phyloP scores from a whole-genome alignment of 2,888 invertebrate genomes.

The Parnassius orleans region DNA sequence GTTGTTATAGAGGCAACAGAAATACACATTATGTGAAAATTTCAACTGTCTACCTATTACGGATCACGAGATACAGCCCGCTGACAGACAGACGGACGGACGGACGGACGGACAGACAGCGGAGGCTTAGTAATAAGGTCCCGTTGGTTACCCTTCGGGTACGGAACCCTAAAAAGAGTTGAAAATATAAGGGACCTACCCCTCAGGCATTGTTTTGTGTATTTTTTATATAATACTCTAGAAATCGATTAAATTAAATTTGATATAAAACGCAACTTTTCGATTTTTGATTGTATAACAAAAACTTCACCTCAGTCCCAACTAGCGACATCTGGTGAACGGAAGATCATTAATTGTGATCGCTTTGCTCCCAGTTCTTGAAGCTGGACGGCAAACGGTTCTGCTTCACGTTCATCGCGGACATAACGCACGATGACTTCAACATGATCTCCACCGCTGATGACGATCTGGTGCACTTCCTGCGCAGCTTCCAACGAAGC shows the following conservation, averaged over 20 bases:
- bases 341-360: constrained; percentile 1
- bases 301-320: background rate
- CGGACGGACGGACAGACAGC: too few species aligned
- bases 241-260: background rate
- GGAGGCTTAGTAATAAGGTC: too few species aligned
- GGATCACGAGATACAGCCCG: too few species aligned
- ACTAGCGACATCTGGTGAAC: background rate
- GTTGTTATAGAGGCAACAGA: too few species aligned
- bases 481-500: constrained; percentile 87
- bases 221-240: background rate
- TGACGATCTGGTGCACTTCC: constrained; percentile 83
- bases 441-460: constrained; percentile 88
- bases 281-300: too few species aligned
- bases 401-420: constrained; percentile 91
- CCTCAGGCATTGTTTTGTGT: background rate
- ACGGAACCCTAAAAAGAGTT: background rate
- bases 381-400: constrained; percentile 81
- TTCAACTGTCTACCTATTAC: too few species aligned
- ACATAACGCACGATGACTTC: constrained; percentile 91
- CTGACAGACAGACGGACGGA: too few species aligned
- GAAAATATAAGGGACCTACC: background rate
- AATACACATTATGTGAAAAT: too few species aligned
- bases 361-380: background rate
- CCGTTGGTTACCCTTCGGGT: too few species aligned
- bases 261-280: too few species aligned